Evolutionary conservation across 1,140 invertebrate genomes (phyloP).

Genomic region (Propsilocerus akamusi): DNA sequence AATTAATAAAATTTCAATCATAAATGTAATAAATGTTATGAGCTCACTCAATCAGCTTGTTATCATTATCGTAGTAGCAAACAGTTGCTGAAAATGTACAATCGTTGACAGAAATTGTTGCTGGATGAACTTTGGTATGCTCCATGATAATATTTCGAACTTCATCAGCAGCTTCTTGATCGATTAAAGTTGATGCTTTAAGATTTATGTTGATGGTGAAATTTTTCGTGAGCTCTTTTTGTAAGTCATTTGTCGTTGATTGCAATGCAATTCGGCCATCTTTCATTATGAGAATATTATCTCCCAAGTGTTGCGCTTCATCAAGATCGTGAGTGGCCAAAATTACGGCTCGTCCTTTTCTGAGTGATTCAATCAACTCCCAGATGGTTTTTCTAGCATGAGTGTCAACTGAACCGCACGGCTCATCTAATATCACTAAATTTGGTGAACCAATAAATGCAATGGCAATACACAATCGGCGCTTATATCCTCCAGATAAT

Average conservation of each 20-base stretch:
- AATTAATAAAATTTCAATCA: background rate
- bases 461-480: slow-evolving; percentile 40
- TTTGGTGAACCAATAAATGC: slow-evolving; percentile 51
- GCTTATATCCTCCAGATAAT: slow-evolving; percentile 39
- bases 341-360: slow-evolving; percentile 42
- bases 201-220: background rate
- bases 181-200: background rate
- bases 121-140: background rate
- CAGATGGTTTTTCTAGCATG: slow-evolving; percentile 53
- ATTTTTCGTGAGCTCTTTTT: background rate
- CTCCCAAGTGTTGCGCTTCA: slow-evolving; percentile 44
- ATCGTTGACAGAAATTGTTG: no score
- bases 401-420: slow-evolving; percentile 63
- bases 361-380: slow-evolving; percentile 47
- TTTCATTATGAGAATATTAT: slow-evolving; percentile 42
- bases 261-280: slow-evolving; percentile 18
- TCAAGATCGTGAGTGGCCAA: slow-evolving; percentile 53
- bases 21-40: background rate
- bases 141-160: background rate
- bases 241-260: background rate
- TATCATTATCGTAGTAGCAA: background rate
- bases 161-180: background rate
- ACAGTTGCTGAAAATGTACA: background rate
- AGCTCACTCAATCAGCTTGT: background rate
- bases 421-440: slow-evolving; percentile 70